phyloP scores from a whole-genome alignment of 2,113 vertebrate genomes.

The Menura novaehollandiae region DNA sequence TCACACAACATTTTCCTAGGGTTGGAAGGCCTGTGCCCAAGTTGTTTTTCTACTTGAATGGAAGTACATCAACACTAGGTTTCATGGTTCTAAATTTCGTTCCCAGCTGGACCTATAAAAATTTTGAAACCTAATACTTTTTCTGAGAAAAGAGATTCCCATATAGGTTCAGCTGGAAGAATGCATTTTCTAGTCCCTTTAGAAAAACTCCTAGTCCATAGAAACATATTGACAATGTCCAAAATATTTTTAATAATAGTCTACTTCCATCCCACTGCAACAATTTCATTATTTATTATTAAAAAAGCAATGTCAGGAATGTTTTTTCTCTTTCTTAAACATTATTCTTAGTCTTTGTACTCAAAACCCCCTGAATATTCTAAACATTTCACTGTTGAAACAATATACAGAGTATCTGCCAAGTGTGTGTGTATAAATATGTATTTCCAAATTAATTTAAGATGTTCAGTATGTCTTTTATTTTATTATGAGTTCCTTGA shows the following conservation, averaged over 20 bases:
- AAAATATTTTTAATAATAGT: neutral
- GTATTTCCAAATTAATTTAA: neutral
- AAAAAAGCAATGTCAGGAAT: neutral
- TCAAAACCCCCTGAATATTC: rapidly evolving
- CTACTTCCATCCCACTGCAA: neutral
- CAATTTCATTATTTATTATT: neutral
- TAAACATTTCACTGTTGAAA: neutral
- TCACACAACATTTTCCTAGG: neutral
- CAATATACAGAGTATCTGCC: neutral
- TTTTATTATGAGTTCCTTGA: neutral
- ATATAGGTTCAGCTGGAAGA: neutral
- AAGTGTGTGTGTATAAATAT: neutral
- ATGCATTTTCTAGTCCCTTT: neutral
- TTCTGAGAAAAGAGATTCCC: neutral
- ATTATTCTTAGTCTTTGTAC: neutral
- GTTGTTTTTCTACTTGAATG: neutral
- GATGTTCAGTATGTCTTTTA: neutral
- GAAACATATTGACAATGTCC: neutral
- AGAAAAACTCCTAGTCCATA: neutral
- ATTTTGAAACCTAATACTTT: neutral
- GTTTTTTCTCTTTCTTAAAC: neutral
- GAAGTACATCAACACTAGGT: neutral
- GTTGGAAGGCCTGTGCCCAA: neutral
- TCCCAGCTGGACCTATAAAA: neutral
- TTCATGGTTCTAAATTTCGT: neutral